Conservation (phyloP, 2,113 vertebrate species). For the Callithrix jacchus region DNA sequence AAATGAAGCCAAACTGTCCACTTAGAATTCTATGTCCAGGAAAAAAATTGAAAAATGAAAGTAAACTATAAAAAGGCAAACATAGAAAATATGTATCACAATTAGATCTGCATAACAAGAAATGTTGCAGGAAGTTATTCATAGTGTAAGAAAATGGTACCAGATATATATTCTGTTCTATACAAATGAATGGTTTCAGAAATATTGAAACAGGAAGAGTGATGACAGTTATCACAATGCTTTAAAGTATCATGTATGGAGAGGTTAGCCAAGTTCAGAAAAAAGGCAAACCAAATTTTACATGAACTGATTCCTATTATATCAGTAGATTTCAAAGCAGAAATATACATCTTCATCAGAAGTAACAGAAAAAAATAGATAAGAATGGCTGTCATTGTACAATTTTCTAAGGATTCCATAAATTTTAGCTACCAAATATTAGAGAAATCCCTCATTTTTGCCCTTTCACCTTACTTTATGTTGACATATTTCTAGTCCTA, state of each 20-base stretch:
- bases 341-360: slow-evolving; percentile 91
- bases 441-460: slow-evolving; percentile 78
- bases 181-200: background rate
- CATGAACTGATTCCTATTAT: slow-evolving; percentile 92
- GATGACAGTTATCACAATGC: slow-evolving; percentile 90
- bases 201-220: slow-evolving; percentile 89
- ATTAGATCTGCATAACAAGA: background rate
- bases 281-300: slow-evolving; percentile 94
- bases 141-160: background rate
- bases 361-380: slow-evolving; percentile 88
- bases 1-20: background rate
- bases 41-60: background rate
- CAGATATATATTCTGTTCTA: background rate
- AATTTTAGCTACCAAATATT: slow-evolving; percentile 83
- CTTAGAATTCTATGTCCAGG: background rate
- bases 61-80: background rate
- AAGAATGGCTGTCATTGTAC: slow-evolving; percentile 94
- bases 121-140: background rate
- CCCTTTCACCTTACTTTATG: slow-evolving; percentile 86
- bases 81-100: background rate
- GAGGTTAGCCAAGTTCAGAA: slow-evolving; percentile 92
- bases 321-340: slow-evolving; percentile 95
- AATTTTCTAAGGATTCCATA: slow-evolving; percentile 89
- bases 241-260: slow-evolving; percentile 93
- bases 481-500: slow-evolving; percentile 89